Base-by-base conservation (phyloP, 1,140 invertebrate genomes). In the Alviniconcha marisindica region DNA sequence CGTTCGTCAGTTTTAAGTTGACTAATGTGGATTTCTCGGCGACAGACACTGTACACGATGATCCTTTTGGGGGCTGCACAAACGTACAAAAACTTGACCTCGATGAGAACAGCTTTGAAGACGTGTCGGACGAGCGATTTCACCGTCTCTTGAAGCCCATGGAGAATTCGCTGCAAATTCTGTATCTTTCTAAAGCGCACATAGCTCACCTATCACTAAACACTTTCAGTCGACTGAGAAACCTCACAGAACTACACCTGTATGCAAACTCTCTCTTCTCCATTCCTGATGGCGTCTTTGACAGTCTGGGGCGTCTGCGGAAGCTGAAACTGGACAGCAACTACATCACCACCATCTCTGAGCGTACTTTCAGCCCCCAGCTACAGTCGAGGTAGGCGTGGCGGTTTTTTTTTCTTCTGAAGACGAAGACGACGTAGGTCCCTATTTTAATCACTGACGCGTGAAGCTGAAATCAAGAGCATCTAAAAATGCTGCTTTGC, bases 221-320 rank as follows among this genome's bases (percentile, higher is more conserved):
- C 7, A 71, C 36, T 10, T 40, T 71, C 36, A 71, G 69, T 14
- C 14, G 69, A 3, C 14, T 71, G 69, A 28, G 36, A 40, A 71
- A 71, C 24, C 15, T 71, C 18, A 71, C 69, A 21, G 69, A 21
- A 24, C 24, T 71, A 21, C 18, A n/a, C 4, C 69, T 71, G 69
- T 71, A 71, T 24, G 28, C 31, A 4, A 71, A 71, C 69, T 31
- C 36, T 40, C 36, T 71, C 28, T 7, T 36, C 36, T 10, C 36
- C 10, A 40, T 71, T 18, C 69, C 69, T 40, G 69, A 71, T 33
- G 69, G 69, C 36, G 69, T 36, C 15, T 71, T 71, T 71, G 69
- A 71, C 69, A 21, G 5, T 2, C 69, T 71, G 14, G 33, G 18
- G 4, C 33, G 69, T 40, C 36, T 71, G 15, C 10, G 0, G 31